Base-by-base conservation (phyloP, 2,113 vertebrate genomes). In the Zosterops hypoxanthus region DNA sequence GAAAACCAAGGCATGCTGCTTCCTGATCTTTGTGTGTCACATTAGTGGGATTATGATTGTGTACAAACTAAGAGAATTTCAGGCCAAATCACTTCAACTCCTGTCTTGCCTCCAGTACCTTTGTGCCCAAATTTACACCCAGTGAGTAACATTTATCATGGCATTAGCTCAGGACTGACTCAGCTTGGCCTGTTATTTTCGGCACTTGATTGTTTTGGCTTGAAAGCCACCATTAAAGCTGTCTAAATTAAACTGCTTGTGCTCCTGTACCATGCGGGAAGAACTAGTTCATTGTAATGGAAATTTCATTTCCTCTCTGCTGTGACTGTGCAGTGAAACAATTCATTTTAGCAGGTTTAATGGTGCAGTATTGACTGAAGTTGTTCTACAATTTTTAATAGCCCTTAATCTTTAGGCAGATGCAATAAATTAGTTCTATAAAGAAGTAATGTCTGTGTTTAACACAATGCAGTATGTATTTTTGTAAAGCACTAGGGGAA, bases 361-460 rank as follows among this genome's bases (percentile, higher is more conserved):
- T 93, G 85, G 73, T 81, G 59, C 49, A 72, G 55, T 94, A 96
- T 92, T 92, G 94, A 91, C 81, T 83, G 68, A 92, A 82, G 82
- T 70, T 85, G 68, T 92, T 91, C 53, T 92, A 63, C 80, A 78
- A 7, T 86, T 97, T 94, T 95, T 92, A 93, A 92, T 82, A 92
- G 75, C 64, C 36, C 49, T 96, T 75, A 90, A 93, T 96, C 89
- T 92, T 91, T 82, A 94, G 64, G 57, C 57, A 93, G 85, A 28
- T 92, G 55, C 75, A 93, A 89, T 88, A 96, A 91, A 92, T 87
- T 65, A 63, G 12, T 92, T 82, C 33, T 63, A 41, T 70, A 88
- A 89, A 87, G 65, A 55, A 85, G 26, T 73, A 89, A 87, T 69
- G 59, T 36, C 64, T 80, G 46, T 61, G 36, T 71, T 84, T 82